Conservation (phyloP, 2,888 invertebrate genomes). For the Polydrusus pterygomalis region DNA sequence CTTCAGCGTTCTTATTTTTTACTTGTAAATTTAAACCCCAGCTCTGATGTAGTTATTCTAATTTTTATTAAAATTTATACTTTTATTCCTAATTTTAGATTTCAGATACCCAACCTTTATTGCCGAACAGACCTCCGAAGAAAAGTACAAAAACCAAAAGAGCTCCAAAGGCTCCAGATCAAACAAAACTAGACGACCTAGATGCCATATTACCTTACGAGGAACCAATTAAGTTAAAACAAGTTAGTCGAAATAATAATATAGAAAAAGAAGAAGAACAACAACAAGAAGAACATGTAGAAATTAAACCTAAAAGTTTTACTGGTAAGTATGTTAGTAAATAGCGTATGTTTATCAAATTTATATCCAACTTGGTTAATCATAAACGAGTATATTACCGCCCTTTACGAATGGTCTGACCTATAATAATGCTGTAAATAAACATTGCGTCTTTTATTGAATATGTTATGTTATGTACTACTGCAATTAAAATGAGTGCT, state of each 20-base stretch:
- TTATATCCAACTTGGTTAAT: no score
- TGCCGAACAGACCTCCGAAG: slow-evolving; percentile 73
- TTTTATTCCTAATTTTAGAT: slow-evolving; percentile 58
- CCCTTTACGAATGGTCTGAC: no score
- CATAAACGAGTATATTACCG: no score
- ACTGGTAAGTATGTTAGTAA: slow-evolving; percentile 62
- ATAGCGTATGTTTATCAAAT: no score
- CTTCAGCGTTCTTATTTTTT: no score
- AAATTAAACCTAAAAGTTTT: slow-evolving; percentile 75
- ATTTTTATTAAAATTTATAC: not conserved
- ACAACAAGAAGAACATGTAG: slow-evolving; percentile 70
- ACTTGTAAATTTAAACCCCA: no score
- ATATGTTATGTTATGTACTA: no score
- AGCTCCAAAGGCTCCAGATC: slow-evolving; percentile 74
- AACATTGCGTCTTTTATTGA: no score
- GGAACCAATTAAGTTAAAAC: slow-evolving; percentile 62
- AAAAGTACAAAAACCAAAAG: slow-evolving; percentile 77
- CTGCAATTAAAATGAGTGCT: no score
- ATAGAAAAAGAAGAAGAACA: slow-evolving; percentile 26
- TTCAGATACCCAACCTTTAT: slow-evolving; percentile 68
- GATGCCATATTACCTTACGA: slow-evolving; percentile 71
- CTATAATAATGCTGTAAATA: no score
- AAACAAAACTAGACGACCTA: slow-evolving; percentile 65
- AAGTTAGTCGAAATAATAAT: slow-evolving; percentile 30
- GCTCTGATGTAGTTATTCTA: no score